Evolutionary conservation across 1,140 invertebrate genomes (phyloP).

Genomic region (Pectinophora gossypiella): DNA sequence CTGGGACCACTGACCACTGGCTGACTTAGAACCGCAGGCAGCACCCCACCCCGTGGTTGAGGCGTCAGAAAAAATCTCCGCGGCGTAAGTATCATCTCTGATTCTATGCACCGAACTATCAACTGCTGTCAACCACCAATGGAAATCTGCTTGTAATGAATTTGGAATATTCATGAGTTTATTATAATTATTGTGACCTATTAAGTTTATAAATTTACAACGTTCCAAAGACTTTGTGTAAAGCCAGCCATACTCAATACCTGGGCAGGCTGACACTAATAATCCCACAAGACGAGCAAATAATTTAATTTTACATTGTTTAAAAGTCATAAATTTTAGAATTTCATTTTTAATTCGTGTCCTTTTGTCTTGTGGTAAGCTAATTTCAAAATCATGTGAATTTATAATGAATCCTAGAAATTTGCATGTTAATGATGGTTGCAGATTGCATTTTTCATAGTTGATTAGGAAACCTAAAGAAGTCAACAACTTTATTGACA

Average conservation of each 20-base stretch:
- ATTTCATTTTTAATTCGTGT: not conserved
- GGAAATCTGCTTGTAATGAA: not conserved
- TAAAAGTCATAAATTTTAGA: not conserved
- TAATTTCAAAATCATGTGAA: not conserved
- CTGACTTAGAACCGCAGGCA: too few relatives aligned
- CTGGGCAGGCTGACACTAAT: too few relatives aligned
- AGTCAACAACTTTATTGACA: not conserved
- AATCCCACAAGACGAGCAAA: too few relatives aligned
- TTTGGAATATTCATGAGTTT: not conserved
- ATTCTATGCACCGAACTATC: too few relatives aligned
- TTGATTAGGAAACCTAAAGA: conserved; percentile 7
- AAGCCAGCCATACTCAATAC: too few relatives aligned
- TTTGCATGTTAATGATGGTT: not conserved
- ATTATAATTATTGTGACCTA: not conserved
- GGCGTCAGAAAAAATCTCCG: too few relatives aligned
- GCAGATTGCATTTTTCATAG: conserved; percentile 2
- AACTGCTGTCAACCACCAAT: not conserved
- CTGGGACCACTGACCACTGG: too few relatives aligned
- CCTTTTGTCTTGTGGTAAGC: not conserved
- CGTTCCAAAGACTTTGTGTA: not conserved
- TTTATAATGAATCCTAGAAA: conserved; percentile 1
- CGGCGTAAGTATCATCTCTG: too few relatives aligned
- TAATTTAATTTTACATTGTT: too few relatives aligned
- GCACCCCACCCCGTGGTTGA: too few relatives aligned
- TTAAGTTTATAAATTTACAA: not conserved